Percentiles rank a stretch among this genome's conserved stretches.
Conservation (phyloP, 2,797 vertebrate genomes). For the Onychomys leucogaster region DNA sequence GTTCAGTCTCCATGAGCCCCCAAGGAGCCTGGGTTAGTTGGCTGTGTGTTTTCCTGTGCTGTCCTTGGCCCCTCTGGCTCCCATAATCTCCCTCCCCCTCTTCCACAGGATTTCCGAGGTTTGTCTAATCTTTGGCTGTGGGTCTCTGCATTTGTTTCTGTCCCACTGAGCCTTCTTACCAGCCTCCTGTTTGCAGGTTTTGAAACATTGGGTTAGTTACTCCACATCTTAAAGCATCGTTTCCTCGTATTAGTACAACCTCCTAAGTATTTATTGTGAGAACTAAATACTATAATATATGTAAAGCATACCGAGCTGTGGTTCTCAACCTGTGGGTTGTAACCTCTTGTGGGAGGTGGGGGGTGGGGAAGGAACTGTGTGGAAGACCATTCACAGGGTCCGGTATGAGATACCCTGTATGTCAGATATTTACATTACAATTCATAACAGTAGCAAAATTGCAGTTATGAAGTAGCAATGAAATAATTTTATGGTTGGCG, state of each 20-base stretch:
- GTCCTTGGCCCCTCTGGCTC: neutral
- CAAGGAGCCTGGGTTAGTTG: neutral
- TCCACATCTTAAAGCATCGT: constrained; percentile 30
- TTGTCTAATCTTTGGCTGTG: neutral
- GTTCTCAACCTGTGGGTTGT: neutral
- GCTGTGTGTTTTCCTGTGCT: neutral
- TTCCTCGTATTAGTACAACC: constrained; percentile 17
- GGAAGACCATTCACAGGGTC: neutral
- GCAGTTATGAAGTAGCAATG: neutral
- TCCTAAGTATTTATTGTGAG: constrained; percentile 40
- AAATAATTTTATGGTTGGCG: neutral
- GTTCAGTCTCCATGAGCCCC: no score
- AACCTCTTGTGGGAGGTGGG: neutral
- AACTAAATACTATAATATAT: constrained; percentile 40
- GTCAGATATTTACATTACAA: neutral
- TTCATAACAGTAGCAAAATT: neutral
- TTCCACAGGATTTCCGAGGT: neutral
- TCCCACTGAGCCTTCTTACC: neutral
- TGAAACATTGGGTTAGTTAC: constrained; percentile 28
- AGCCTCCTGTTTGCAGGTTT: neutral
- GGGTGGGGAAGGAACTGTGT: neutral
- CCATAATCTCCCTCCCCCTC: neutral
- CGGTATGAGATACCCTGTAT: neutral
- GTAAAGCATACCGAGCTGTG: neutral
- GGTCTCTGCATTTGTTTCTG: neutral